These are phyloP conservation scores for Subacronicta megacephala DNA, from an alignment of 2,888 invertebrate genomes.

Conservation along the genomic window DNA sequence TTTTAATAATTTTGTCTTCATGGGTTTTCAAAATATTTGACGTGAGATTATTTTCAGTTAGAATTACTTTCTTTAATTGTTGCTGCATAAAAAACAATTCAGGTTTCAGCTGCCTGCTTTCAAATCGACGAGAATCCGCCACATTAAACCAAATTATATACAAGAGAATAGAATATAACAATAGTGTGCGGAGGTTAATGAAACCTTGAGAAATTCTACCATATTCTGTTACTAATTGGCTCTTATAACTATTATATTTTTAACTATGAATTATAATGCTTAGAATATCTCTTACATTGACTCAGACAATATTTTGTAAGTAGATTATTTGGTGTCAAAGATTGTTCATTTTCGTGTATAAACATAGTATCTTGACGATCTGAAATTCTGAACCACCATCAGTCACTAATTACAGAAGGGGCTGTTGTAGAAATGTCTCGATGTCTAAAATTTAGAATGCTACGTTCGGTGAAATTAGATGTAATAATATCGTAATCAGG, in stretches of 20 bases:
- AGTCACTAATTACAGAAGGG: too few species aligned
- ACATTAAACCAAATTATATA: slow-evolving; percentile 55
- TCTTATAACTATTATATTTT: slow-evolving; percentile 36
- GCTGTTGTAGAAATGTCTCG: too few species aligned
- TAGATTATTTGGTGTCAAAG: too few species aligned
- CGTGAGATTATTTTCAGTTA: slow-evolving; percentile 27
- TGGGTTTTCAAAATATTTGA: not conserved
- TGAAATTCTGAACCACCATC: too few species aligned
- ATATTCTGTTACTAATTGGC: slow-evolving; percentile 46
- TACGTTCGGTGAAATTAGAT: not conserved
- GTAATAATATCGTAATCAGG: too few species aligned
- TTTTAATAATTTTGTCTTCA: slow-evolving; percentile 25
- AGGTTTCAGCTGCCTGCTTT: slow-evolving; percentile 44
- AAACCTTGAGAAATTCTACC: slow-evolving; percentile 71
- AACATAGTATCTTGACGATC: too few species aligned
- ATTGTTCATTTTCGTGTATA: too few species aligned
- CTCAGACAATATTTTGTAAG: not conserved
- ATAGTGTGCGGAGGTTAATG: slow-evolving; percentile 62
- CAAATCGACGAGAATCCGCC: slow-evolving; percentile 60
- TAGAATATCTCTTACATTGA: not conserved
- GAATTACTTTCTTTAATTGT: slow-evolving; percentile 16
- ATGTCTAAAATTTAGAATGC: too few species aligned
- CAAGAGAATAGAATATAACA: slow-evolving; percentile 61
- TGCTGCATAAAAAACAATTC: slow-evolving; percentile 34
- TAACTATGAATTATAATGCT: slow-evolving; percentile 31